A percentile compares a stretch with the other conserved stretches of the same genome.
Evolutionary conservation across 64 coral and sea anemone species (phyloP).

Genomic region (Stichodactyla helianthus): DNA sequence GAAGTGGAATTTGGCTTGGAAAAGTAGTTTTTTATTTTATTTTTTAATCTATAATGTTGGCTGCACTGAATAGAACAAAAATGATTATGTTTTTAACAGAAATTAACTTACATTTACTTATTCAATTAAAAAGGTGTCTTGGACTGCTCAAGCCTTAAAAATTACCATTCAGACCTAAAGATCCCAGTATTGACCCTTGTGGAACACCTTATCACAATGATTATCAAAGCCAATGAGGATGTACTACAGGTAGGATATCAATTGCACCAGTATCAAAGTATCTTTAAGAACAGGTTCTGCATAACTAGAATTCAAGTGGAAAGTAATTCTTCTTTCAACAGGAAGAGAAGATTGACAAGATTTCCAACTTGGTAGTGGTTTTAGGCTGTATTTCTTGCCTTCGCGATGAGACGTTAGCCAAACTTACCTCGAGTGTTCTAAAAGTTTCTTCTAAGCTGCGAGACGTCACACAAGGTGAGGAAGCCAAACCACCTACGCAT

Average conservation of each 20-base stretch:
- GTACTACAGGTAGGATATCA: background rate
- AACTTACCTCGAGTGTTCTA: background rate
- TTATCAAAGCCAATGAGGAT: background rate
- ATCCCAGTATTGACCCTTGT: background rate
- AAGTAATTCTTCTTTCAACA: background rate
- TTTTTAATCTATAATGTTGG: background rate
- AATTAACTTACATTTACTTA: background rate
- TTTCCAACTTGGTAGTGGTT: background rate
- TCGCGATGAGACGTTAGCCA: background rate
- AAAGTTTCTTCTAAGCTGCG: background rate
- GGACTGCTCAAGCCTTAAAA: background rate
- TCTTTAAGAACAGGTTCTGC: no score
- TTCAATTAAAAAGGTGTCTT: background rate
- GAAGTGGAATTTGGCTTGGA: background rate
- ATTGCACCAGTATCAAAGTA: no score
- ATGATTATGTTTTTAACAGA: background rate
- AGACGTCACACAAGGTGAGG: background rate
- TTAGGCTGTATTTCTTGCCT: background rate
- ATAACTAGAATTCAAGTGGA: background rate
- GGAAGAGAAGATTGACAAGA: background rate
- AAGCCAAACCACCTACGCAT: background rate
- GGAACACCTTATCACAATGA: background rate
- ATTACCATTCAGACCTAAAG: background rate
- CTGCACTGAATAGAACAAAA: no score
- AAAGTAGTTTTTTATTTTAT: background rate